Base-by-base conservation (phyloP, 2,113 vertebrate species). In the Antechinus stuartii region DNA sequence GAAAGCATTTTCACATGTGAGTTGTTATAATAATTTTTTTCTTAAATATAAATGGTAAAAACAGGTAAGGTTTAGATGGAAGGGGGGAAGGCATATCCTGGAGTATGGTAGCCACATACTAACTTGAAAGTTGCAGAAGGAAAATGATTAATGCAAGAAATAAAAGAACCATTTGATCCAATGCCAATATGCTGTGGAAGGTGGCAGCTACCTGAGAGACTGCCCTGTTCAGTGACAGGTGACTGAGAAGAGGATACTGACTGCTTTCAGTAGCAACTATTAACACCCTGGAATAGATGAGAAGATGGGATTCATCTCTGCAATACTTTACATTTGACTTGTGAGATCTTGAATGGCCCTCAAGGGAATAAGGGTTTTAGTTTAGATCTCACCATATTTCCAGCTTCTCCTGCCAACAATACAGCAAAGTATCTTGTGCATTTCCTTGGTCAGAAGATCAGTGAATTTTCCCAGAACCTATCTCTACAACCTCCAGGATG, bases 41-140 rank as follows among this genome's bases (percentile, higher is more conserved):
- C 19, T 54, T 54, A 54, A 7, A 42, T 90, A 0, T 9, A 35
- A 68, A 47, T 42, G 91, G 24, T 53, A 57, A 3, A 50, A 94
- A 76, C 46, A 9, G 11, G 23, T n/a, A 30, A 93, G 26, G 0
- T 24, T 84, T 56, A 26, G 8, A 0, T 25, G 8, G 4, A 24
- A 92, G n/a, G 56, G 93, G 90, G 26, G 54, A 49, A 56, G 53
- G 9, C 54, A 35, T 11, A 14, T n/a, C 89, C 46, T 16, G 0
- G 10, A 50, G 0, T 46, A 42, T 42, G 24, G 24, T 10, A 92
- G 49, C 7, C 26, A 50, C 1, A 54, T 19, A 47, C 24, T 53
- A 91, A 94, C 6, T 91, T 91, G 25, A 92, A 46, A 92, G 23
- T 19, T 89, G 11, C 49, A 92, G 56, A 30, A 96, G 55, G 27